Base-by-base conservation (phyloP, 2,797 vertebrate species). In the Mormyrops boulengeri region DNA sequence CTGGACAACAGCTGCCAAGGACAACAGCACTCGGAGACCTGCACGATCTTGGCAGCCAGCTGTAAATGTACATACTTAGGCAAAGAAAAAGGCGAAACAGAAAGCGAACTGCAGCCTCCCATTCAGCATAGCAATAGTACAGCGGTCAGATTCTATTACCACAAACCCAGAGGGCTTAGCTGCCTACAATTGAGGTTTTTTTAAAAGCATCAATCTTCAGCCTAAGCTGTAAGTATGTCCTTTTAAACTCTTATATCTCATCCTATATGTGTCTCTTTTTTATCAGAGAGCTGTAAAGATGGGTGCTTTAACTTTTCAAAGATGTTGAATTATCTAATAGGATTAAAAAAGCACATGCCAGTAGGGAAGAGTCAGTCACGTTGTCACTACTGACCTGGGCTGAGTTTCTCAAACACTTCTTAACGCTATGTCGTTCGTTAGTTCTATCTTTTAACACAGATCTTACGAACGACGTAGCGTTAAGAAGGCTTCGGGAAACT, bases 181-280 rank as follows among this genome's bases (percentile, higher is more conserved):
- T 94, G 94, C 94, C 95, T 95, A 89, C 96, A 96, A 96, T 96
- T 96, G 92, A 94, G 93, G 92, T 88, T 92, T 90, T 93, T 86
- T 52, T 55, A 17, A 86, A 86, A 53, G 84, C 50, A 86, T 86
- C 84, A 52, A 53, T 73, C 22, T 85, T 91, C 91, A 90, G 94
- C 94, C 89, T 93, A 90, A 93, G 92, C 90, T 91, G 84, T 87
- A 60, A 22, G 50, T 87, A 19, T 52, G 52, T 41, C 53, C 85
- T 91, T 89, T 82, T 66, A 91, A 90, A 94, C 92, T 95, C 91
- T 92, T 91, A 95, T 95, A 93, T 90, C 50, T 85, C 92, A 85
- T 93, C 93, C 92, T 92, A 94, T 92, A 92, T 93, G 93, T 88
- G 60, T 84, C 91, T 91, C 90, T 90, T 92, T 93, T 93, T 92